Conservation (phyloP, 2,113 vertebrate species). For the Nipponia nippon region DNA sequence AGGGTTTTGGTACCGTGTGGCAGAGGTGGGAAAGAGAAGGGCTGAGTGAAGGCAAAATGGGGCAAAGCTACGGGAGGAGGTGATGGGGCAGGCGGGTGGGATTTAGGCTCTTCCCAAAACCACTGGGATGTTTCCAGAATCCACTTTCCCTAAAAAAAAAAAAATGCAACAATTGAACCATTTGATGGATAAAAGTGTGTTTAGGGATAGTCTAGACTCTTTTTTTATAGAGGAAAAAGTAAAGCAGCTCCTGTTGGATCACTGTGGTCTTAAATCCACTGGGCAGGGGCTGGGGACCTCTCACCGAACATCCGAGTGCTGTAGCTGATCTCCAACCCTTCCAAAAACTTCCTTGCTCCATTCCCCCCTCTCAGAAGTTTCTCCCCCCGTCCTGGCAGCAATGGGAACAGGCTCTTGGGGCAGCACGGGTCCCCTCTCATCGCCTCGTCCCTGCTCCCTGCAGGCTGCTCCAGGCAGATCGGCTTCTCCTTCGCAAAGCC, state of each 20-base stretch:
- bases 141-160: neutral
- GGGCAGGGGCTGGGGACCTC: neutral
- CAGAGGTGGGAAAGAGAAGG: neutral
- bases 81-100: neutral
- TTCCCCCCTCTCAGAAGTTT: neutral
- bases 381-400: rapidly evolving
- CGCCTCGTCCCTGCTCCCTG: neutral
- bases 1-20: neutral
- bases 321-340: neutral
- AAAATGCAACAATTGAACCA: neutral
- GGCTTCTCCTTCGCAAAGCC: slow-evolving; percentile 84
- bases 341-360: neutral
- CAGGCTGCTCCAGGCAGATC: slow-evolving; percentile 88
- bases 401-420: neutral
- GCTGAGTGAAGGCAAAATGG: neutral
- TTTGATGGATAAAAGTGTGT: neutral
- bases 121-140: neutral
- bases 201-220: neutral
- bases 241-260: neutral
- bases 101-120: neutral
- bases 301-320: rapidly evolving
- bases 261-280: rapidly evolving
- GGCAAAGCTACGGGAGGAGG: neutral
- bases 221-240: neutral
- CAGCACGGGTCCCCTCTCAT: neutral